A percentile compares a stretch with the other conserved stretches of the same genome.
Conservation (phyloP, 1,140 invertebrate genomes). For the Heliothis virescens region DNA sequence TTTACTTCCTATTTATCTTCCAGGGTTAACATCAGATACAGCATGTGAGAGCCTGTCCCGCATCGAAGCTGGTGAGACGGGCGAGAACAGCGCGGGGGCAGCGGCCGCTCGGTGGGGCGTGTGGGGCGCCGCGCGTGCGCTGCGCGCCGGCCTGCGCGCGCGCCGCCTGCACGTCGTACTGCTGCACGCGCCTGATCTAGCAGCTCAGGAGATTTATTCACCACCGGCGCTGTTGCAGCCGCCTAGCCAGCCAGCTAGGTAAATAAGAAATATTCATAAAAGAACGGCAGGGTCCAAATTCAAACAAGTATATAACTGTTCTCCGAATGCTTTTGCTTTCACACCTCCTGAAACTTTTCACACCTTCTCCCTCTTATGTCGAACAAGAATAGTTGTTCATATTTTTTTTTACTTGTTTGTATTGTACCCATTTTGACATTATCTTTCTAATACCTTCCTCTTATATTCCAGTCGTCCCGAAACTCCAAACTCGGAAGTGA, state of each 20-base stretch:
- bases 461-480: constrained; percentile 77
- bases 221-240: constrained; percentile 73
- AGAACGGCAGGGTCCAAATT: no score
- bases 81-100: constrained; percentile 88
- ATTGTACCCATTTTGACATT: background rate
- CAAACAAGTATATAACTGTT: no score
- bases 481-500: constrained; percentile 79
- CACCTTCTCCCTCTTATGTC: no score
- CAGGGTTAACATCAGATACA: constrained; percentile 82
- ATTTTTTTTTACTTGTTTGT: no score
- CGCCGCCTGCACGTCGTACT: constrained; percentile 91
- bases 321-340: no score
- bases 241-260: constrained; percentile 77
- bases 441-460: background rate
- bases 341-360: no score
- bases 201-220: constrained; percentile 86
- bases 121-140: constrained; percentile 90
- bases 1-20: background rate
- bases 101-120: constrained; percentile 90
- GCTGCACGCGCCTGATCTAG: constrained; percentile 90
- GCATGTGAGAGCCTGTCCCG: constrained; percentile 74
- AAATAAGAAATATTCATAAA: background rate
- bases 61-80: constrained; percentile 76
- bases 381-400: no score
- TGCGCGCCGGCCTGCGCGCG: constrained; percentile 89